phyloP scores from a whole-genome alignment of 2,888 invertebrate species.

The Eupithecia dodoneata region DNA sequence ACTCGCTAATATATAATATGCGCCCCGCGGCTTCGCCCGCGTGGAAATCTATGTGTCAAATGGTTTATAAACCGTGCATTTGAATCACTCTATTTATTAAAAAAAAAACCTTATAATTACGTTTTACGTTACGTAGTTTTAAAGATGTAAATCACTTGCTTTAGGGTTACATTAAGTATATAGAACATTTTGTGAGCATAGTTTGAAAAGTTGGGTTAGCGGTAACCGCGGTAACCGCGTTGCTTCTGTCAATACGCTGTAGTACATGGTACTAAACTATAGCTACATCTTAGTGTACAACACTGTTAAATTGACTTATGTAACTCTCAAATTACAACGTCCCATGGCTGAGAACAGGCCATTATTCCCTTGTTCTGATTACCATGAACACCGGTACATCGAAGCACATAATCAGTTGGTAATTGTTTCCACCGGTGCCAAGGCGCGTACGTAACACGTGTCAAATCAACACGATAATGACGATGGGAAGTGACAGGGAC shows the following conservation, averaged over 20 bases:
- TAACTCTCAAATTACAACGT: not conserved
- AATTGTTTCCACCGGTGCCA: constrained; percentile 25
- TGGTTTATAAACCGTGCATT: too few relatives aligned
- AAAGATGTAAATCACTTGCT: too few relatives aligned
- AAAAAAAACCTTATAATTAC: too few relatives aligned
- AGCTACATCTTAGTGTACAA: not conserved
- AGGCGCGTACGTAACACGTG: constrained; percentile 35
- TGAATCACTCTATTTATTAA: too few relatives aligned
- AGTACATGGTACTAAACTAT: not conserved
- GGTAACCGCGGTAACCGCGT: too few relatives aligned
- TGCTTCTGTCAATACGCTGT: not conserved
- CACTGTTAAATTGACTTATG: not conserved
- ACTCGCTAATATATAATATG: too few relatives aligned
- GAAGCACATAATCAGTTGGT: constrained; percentile 30
- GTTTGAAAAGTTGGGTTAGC: too few relatives aligned
- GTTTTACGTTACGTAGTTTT: too few relatives aligned
- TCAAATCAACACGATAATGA: constrained; percentile 43
- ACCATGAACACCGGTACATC: constrained; percentile 26
- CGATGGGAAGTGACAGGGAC: constrained; percentile 38
- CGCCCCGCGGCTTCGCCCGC: too few relatives aligned
- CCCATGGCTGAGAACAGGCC: constrained; percentile 1
- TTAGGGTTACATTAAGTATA: too few relatives aligned
- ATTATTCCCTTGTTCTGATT: constrained; percentile 18
- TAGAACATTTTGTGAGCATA: too few relatives aligned
- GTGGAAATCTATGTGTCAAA: too few relatives aligned